Conservation (phyloP, 2,888 invertebrate genomes). For the Flexamia atlantica region DNA sequence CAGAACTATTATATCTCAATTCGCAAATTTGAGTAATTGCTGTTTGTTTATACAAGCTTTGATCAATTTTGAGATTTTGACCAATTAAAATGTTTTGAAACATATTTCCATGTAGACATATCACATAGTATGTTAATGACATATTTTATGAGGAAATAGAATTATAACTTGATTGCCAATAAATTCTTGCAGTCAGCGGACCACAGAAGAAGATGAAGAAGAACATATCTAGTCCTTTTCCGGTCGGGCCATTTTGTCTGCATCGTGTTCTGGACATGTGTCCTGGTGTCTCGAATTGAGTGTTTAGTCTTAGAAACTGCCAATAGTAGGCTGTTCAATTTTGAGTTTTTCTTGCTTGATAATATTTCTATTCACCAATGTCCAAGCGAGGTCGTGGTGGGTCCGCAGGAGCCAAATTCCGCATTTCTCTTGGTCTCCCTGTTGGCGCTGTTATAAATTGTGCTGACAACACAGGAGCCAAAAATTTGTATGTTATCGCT, state of each 20-base stretch:
- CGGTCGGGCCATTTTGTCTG: conserved; percentile 1
- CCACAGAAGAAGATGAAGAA: no score
- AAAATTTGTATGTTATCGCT: conserved; percentile 99
- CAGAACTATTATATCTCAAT: no score
- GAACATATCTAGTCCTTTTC: no score
- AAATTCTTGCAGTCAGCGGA: no score
- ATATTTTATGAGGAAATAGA: no score
- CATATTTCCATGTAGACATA: no score
- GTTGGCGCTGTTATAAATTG: conserved; percentile 99
- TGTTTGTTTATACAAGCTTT: no score
- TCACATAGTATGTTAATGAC: no score
- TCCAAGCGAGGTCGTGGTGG: conserved; percentile 84
- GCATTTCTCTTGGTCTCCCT: conserved; percentile 99
- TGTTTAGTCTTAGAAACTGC: neutral
- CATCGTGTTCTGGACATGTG: conserved; percentile 20
- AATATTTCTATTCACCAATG: neutral
- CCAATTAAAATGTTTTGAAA: no score
- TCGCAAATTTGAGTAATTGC: no score
- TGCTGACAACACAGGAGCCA: conserved; percentile 99
- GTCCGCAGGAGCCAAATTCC: conserved; percentile 98
- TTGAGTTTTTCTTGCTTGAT: neutral
- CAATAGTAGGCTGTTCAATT: neutral
- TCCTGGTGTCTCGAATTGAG: neutral
- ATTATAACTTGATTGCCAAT: no score
- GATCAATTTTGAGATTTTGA: no score